Percentiles rank a stretch among this genome's conserved stretches.
phyloP scores from a whole-genome alignment of 2,797 vertebrate genomes.

The Lemur catta region DNA sequence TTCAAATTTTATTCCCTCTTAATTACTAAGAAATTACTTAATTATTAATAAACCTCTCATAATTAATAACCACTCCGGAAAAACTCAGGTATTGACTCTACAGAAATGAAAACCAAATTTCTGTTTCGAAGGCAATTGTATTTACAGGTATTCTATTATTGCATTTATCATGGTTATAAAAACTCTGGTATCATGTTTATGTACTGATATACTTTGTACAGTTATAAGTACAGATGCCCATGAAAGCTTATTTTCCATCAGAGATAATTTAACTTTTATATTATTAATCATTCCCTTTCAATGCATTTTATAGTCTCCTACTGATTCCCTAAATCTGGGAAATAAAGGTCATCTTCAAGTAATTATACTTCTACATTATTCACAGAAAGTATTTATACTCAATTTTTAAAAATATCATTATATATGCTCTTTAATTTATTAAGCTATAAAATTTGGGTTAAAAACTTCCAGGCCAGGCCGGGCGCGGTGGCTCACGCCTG shows the following conservation, averaged over 20 bases:
- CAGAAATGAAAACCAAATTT: background rate
- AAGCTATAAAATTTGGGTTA: background rate
- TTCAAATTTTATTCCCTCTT: background rate
- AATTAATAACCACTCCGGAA: background rate
- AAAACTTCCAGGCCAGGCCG: too few relatives aligned
- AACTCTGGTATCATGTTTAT: background rate
- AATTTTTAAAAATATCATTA: background rate
- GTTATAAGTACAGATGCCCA: background rate
- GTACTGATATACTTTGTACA: background rate
- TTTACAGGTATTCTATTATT: background rate
- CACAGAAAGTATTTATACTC: background rate
- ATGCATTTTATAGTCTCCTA: background rate
- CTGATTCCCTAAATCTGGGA: background rate
- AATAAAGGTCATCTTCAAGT: background rate
- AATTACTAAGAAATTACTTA: background rate
- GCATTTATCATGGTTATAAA: background rate
- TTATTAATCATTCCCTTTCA: background rate
- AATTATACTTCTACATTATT: background rate
- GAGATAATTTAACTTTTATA: background rate
- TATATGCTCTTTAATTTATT: background rate
- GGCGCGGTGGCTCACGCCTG: too few relatives aligned
- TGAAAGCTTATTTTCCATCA: background rate
- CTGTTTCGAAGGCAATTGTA: conserved; percentile 7
- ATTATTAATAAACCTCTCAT: background rate
- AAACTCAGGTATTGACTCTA: background rate